These are phyloP conservation scores for Halcyon malimbica DNA, from an alignment of 2,113 vertebrate genomes.

Conservation along the genomic window DNA sequence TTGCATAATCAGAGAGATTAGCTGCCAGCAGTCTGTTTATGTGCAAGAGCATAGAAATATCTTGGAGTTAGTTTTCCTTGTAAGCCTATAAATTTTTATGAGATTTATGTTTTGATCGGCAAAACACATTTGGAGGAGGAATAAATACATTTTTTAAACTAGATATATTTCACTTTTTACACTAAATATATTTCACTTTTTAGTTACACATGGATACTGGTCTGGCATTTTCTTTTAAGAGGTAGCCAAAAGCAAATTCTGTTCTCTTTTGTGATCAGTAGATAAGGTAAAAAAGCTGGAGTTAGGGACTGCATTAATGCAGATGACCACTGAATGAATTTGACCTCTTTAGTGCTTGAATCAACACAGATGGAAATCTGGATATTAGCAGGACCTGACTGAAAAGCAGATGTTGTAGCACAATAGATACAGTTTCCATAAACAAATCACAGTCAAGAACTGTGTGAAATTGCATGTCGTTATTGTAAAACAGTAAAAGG, in stretches of 20 bases:
- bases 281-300: not conserved
- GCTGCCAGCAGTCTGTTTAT: slow-evolving; percentile 56
- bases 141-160: not conserved
- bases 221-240: not conserved
- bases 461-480: not conserved
- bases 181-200: not conserved
- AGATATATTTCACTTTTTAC: not conserved
- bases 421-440: not conserved
- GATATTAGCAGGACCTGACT: not conserved
- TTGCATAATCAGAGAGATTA: slow-evolving; percentile 75
- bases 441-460: not conserved
- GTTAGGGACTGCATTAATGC: not conserved
- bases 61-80: slow-evolving; percentile 35
- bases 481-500: not conserved
- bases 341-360: not conserved
- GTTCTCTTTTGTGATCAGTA: not conserved
- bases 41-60: slow-evolving; percentile 34
- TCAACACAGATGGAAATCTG: not conserved
- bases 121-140: slow-evolving; percentile 1
- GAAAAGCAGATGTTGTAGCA: not conserved
- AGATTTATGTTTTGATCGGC: slow-evolving; percentile 23
- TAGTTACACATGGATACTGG: not conserved
- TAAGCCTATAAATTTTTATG: slow-evolving; percentile 56
- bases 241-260: not conserved
- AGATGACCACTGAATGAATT: not conserved